Evolutionary conservation across 2,113 vertebrate genomes (phyloP), one percentile per base, ranked within the genome.

Genomic region (Rhinopomastus cyanomelas): DNA sequence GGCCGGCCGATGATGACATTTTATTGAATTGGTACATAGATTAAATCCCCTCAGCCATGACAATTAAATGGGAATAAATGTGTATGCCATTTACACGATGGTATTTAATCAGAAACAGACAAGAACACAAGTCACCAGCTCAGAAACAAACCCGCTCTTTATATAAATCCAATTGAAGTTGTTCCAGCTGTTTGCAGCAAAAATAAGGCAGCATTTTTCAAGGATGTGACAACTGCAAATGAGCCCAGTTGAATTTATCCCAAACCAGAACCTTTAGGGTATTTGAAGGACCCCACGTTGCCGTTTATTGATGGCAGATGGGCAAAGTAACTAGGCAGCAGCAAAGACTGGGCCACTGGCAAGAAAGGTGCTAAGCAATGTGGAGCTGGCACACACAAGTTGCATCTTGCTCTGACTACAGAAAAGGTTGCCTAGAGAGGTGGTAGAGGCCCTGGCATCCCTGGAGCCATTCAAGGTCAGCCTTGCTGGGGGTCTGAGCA

Each of bases 31-130:
- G 88, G 51, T 91, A 89, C 60, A 60, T 87, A 87, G 92, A 94
- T 90, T 89, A 93, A 72, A 92, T 52, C 67, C 80, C 85, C 78
- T 85, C 87, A 94, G 29, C 86, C 87, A 88, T 93, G 81, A 96
- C 64, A 96, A 93, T 81, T 91, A 94, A 89, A 96, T 94, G 95
- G 3, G 7, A 90, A 91, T 95, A 95, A 75, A 84, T 67, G 49
- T 83, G 51, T 91, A 86, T 89, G 82, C 69, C 74, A 92, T 82
- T 93, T 95, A 71, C 64, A 71, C 80, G 96, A 85, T 87, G 93
- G 92, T 94, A 89, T 95, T 96, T 95, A 97, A 93, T 95, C 90
- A 96, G 75, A 96, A 94, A 95, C 77, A 93, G 90, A 86, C 87
- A 96, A 91, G 81, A 92, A 93, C 86, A 94, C 80, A 85, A 95